Evolutionary conservation across 2,888 invertebrate species (phyloP).

Genomic region (Cylindroiulus punctatus): DNA sequence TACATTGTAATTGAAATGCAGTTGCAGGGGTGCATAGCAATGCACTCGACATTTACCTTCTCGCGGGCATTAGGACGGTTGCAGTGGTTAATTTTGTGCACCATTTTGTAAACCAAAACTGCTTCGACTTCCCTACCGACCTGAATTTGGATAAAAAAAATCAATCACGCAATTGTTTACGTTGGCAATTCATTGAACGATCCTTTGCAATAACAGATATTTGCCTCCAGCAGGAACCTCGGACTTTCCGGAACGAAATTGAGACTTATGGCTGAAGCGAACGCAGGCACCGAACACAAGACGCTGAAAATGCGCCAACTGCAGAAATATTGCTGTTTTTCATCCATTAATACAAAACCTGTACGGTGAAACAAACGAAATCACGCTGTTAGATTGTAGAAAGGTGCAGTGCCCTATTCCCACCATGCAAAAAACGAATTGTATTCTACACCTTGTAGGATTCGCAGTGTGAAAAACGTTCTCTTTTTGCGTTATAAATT

Average conservation of each 20-base stretch:
- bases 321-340: conserved; percentile 81
- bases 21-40: background rate
- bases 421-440: no score
- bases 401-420: no score
- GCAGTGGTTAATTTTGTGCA: conserved; percentile 61
- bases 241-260: conserved; percentile 69
- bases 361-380: background rate
- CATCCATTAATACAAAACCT: conserved; percentile 75
- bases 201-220: background rate
- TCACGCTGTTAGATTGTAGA: no score
- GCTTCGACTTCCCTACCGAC: conserved; percentile 82
- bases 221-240: conserved; percentile 58
- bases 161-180: background rate
- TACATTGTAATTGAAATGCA: background rate
- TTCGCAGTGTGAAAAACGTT: no score
- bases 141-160: conserved; percentile 69
- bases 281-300: conserved; percentile 76
- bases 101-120: conserved; percentile 73
- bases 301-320: conserved; percentile 79
- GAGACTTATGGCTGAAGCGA: conserved; percentile 76
- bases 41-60: conserved; percentile 67
- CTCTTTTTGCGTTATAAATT: no score
- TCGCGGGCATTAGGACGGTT: conserved; percentile 67
- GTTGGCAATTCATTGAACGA: background rate
- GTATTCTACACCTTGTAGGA: no score